Percentiles rank a stretch among this genome's conserved stretches.
These are phyloP conservation scores for Nomada fabriciana DNA, from an alignment of 2,888 invertebrate species.

Conservation along the genomic window DNA sequence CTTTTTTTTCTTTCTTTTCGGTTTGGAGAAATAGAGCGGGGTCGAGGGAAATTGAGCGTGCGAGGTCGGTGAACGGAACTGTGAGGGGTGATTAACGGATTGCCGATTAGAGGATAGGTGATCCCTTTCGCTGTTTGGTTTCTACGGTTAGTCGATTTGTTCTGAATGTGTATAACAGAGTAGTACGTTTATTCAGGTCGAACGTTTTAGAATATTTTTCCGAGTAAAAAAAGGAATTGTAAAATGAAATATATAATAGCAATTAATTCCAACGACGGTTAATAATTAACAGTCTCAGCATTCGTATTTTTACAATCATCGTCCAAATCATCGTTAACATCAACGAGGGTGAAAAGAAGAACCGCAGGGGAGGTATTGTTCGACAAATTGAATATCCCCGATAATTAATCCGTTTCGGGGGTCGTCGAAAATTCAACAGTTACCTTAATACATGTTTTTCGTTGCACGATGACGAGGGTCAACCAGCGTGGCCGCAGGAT, in stretches of 20 bases:
- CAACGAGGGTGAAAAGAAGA: not conserved
- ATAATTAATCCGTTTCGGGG: slow-evolving; percentile 56
- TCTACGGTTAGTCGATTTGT: not conserved
- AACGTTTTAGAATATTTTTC: no score
- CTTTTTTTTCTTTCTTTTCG: not conserved
- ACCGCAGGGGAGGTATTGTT: not conserved
- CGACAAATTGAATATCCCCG: slow-evolving; percentile 40
- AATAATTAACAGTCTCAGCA: not conserved
- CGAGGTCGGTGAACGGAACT: not conserved
- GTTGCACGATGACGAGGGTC: slow-evolving; percentile 68
- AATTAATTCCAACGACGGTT: no score
- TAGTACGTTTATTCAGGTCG: no score
- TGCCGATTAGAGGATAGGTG: slow-evolving; percentile 15
- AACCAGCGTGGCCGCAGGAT: slow-evolving; percentile 52
- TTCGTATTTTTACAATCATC: slow-evolving; percentile 5
- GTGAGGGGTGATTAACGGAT: slow-evolving; percentile 15
- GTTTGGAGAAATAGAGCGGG: not conserved
- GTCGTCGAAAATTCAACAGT: slow-evolving; percentile 45
- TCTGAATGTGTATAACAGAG: no score
- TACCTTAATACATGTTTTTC: slow-evolving; percentile 52
- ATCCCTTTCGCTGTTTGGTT: slow-evolving; percentile 3
- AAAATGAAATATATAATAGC: no score
- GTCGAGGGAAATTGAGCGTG: slow-evolving; percentile 1
- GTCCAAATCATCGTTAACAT: not conserved
- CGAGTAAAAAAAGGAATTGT: no score